Conservation (phyloP, 2,888 invertebrate genomes). For the Drosophila fungiperda region DNA sequence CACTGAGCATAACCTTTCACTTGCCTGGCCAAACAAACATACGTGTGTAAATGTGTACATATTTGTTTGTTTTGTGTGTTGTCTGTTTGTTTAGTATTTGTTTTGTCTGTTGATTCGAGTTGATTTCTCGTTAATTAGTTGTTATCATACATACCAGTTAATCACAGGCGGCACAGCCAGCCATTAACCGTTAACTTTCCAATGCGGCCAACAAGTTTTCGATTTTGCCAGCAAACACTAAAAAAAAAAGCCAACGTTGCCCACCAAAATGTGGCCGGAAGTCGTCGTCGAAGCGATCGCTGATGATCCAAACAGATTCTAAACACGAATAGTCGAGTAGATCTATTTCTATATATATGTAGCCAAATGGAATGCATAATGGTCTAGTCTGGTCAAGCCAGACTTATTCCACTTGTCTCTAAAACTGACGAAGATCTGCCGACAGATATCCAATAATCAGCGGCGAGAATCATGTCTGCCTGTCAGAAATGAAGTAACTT, state of each 20-base stretch:
- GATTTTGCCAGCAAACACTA: constrained; percentile 20
- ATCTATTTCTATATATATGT: constrained; percentile 8
- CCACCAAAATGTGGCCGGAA: constrained; percentile 29
- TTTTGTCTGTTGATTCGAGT: constrained; percentile 54
- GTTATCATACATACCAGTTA: constrained; percentile 65
- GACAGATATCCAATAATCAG: not conserved
- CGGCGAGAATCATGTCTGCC: not conserved
- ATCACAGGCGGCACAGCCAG: constrained; percentile 50
- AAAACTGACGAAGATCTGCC: not conserved
- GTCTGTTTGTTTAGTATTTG: constrained; percentile 10
- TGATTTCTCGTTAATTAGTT: constrained; percentile 74
- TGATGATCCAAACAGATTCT: constrained; percentile 35
- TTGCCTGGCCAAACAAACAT: constrained; percentile 31
- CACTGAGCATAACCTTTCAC: constrained; percentile 55
- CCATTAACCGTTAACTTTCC: constrained; percentile 70
- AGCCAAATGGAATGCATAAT: constrained; percentile 38
- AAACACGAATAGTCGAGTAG: constrained; percentile 10
- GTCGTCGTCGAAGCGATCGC: constrained; percentile 25
- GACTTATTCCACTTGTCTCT: constrained; percentile 12
- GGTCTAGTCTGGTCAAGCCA: not conserved
- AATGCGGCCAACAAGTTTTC: constrained; percentile 63
- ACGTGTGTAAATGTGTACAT: constrained; percentile 1
- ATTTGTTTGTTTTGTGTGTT: constrained; percentile 24
- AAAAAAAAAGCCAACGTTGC: not conserved
- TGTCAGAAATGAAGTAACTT: constrained; percentile 1